phyloP scores from a whole-genome alignment of 2,888 invertebrate genomes.

The Campaea margaritaria region DNA sequence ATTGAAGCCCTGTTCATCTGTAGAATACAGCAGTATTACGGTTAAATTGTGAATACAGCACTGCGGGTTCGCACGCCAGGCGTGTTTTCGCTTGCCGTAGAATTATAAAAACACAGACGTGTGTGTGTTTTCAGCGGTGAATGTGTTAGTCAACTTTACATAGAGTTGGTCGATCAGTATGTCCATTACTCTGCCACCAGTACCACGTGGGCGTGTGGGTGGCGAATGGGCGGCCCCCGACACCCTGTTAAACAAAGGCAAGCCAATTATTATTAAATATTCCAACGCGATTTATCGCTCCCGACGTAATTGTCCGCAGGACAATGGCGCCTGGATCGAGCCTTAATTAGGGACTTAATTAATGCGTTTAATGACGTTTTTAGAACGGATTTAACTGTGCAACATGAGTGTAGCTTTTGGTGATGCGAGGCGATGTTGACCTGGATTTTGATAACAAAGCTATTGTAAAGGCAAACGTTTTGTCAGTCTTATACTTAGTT shows the following conservation, averaged over 20 bases:
- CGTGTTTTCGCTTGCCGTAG: no score
- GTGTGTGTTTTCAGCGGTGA: no score
- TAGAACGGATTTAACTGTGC: conserved; percentile 24
- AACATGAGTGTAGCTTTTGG: conserved; percentile 40
- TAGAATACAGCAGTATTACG: no score
- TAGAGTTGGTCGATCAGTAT: no score
- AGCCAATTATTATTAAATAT: conserved; percentile 78
- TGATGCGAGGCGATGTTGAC: neutral
- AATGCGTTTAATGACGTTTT: conserved; percentile 41
- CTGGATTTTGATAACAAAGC: neutral
- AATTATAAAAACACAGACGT: no score
- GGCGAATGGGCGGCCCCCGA: conserved; percentile 37
- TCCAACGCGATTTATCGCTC: conserved; percentile 61
- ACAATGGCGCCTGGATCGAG: conserved; percentile 69
- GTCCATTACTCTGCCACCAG: conserved; percentile 44
- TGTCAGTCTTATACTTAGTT: no score
- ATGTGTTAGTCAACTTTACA: no score
- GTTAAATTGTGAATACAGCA: no score
- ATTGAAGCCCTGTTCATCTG: no score
- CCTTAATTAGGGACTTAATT: conserved; percentile 72
- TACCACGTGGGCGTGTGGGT: conserved; percentile 48
- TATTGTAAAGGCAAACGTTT: neutral
- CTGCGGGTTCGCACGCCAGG: no score
- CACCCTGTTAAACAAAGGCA: conserved; percentile 79
- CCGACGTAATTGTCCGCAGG: conserved; percentile 59